Evolutionary conservation across 2,888 invertebrate species (phyloP), one percentile per base, ranked within the genome.

Genomic region (Eustalomyia histrio): DNA sequence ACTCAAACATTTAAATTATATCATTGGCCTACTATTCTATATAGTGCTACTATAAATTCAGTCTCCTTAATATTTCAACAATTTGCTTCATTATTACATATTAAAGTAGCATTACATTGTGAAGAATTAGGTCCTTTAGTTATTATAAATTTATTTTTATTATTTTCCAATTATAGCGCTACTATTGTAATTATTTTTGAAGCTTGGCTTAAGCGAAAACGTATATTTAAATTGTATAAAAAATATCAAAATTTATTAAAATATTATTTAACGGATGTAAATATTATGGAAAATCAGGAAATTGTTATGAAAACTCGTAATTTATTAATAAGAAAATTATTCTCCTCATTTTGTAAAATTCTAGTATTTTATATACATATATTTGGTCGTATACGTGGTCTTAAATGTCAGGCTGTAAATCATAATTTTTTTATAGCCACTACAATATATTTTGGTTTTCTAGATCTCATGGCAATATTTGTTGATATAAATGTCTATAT

Each of bases 11-110:
- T 83, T 5, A 17, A 75, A 17, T 39, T 73, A 0, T 67, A 83
- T 14, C 82, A 76, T 17, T 81, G 80, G 16, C 50, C 78, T 8
- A 84, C 83, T 8, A 8, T 85, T 29, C 3, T 61, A 1, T 87
- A 84, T n/a, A 83, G 83, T 24, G 5, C 76, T 2, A 0, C 69
- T 0, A 7, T 85, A 21, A 61, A 85, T 50, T 17, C 79, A 12
- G 0, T 55, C 1, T 83, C 76, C 24, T 1, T 86, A 7, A 4
- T 82, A 9, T 1, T 83, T 14, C 67, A 75, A 21, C 86, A 72
- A 1, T 8, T 64, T 2, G 18, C 73, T 0, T 10, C 35, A 35
- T 1, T 47, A 33, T 33, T 50, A 9, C 4, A 1, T 29, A n/a
- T 5, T 57, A 57, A 43, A 21, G 14, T 47, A 2, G n/a, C 2